phyloP scores from a whole-genome alignment of 2,888 invertebrate genomes.

The Drosophila setosimentum region DNA sequence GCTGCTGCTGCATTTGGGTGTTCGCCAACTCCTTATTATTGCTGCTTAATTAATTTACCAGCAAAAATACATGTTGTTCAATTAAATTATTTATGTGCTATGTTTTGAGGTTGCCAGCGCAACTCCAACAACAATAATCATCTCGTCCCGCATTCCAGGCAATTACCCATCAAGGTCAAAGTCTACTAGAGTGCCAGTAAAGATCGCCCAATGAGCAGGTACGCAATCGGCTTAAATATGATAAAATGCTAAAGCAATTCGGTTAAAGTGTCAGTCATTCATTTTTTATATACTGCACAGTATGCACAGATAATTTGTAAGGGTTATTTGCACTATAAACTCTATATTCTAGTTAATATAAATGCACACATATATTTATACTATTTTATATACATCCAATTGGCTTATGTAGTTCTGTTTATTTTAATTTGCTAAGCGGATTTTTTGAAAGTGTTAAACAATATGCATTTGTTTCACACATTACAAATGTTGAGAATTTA shows the following conservation, averaged over 20 bases:
- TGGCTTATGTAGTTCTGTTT: neutral
- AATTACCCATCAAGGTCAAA: neutral
- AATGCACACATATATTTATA: neutral
- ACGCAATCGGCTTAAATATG: neutral
- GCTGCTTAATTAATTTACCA: constrained; percentile 38
- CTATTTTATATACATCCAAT: neutral
- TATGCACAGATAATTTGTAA: neutral
- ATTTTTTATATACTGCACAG: neutral
- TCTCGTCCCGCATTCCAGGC: neutral
- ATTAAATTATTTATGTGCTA: constrained; percentile 28
- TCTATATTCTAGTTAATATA: neutral
- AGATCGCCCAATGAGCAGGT: no score
- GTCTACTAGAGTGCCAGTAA: no score
- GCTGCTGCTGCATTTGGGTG: constrained; percentile 2
- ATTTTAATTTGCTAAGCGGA: neutral
- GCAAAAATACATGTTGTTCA: constrained; percentile 20
- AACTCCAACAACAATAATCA: constrained; percentile 4
- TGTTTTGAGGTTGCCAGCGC: constrained; percentile 3
- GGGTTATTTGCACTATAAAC: neutral
- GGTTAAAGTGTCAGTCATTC: neutral
- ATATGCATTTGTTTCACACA: neutral
- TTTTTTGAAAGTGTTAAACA: neutral
- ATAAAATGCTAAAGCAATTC: neutral
- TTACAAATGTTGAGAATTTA: neutral
- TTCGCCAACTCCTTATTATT: constrained; percentile 25